Base-by-base conservation (phyloP, 2,113 vertebrate genomes). In the Petroica traversi region DNA sequence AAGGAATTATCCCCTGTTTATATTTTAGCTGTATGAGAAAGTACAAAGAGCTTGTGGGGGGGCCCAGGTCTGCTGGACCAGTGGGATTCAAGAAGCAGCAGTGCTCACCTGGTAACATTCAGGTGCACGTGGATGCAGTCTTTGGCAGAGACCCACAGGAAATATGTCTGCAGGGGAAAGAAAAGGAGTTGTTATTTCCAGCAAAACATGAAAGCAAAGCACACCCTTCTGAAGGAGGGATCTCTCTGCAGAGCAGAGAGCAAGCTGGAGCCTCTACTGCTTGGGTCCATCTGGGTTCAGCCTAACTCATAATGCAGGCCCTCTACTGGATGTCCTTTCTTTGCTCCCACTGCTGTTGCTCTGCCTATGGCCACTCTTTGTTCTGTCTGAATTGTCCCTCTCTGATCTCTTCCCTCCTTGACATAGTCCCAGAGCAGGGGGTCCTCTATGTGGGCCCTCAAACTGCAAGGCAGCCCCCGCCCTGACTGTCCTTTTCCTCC, bases 121-220 rank as follows among this genome's bases (percentile, higher is more conserved):
- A 98, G 98, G 95, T 99, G 98, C 26, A 97, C 85, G 1, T 99
- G 99, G 55, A 99, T 91, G 25, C 99, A 99, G 90, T 99, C 98
- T 93, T 98, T 99, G 52, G 99, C 98, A 34, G 99, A 98, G 73
- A 98, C 82, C 98, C 99, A 99, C 31, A 99, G 97, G 72, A 99
- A 98, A 93, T 99, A 99, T 0, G 99, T 99, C 99, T 99, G 34
- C 52, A 88, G 31, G 38, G 51, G 49, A 72, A 69, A 85, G 58
- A 82, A n/a, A 71, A 91, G 62, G 71, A 94, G 24, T n/a, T 31
- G 25, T 63, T 80, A 82, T 76, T 93, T 67, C 64, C 51, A 76
- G 19, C 19, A 34, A 83, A 66, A 63, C 22, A 84, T 69, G 36
- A 73, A 72, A 51, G 23, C 29, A 82, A 58, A 90, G 59, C 26